Evolutionary conservation across 2,797 vertebrate species (phyloP).

Genomic region (Phalanger gymnotis): DNA sequence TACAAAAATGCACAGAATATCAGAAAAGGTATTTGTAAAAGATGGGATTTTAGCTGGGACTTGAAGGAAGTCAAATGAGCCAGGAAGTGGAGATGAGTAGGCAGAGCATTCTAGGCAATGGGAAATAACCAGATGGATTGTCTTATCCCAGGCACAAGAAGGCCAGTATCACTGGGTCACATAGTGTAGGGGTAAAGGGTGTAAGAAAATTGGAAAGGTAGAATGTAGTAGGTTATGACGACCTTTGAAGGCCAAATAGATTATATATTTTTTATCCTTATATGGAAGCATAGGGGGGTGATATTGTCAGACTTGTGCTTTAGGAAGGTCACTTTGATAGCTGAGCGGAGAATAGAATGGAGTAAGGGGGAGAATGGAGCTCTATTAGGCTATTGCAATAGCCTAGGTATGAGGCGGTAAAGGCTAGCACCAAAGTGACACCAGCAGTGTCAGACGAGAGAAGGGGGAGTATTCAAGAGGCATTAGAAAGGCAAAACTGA

Average conservation of each 20-base stretch:
- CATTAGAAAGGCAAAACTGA: not conserved
- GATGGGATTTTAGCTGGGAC: not conserved
- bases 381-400: not conserved
- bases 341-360: not conserved
- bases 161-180: not conserved
- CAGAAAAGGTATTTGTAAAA: not conserved
- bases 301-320: not conserved
- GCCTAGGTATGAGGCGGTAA: not conserved
- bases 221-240: not conserved
- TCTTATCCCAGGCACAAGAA: not conserved
- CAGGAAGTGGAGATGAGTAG: not conserved
- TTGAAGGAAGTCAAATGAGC: not conserved
- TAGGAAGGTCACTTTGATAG: not conserved
- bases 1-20: not conserved
- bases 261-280: not conserved
- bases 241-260: not conserved
- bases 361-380: not conserved
- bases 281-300: not conserved
- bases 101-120: not conserved
- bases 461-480: not conserved
- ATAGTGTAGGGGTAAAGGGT: not conserved
- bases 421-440: not conserved
- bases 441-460: not conserved
- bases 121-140: not conserved
- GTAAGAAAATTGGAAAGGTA: not conserved